phyloP scores from a whole-genome alignment of 2,888 invertebrate species.

The Ephialtes manifestator region DNA sequence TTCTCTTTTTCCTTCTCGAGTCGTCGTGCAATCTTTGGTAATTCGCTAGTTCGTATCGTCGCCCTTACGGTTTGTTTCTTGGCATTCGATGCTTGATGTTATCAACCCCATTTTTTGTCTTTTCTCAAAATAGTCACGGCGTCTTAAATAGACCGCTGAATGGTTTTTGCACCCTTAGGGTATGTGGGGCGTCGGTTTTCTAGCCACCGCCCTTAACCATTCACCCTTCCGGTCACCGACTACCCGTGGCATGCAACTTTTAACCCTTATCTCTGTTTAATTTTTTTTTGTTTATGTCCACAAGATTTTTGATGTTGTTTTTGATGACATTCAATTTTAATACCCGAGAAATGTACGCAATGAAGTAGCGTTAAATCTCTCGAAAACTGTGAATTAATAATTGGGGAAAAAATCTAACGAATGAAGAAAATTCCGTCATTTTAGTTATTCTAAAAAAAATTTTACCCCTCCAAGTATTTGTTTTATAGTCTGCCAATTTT shows the following conservation, averaged over 20 bases:
- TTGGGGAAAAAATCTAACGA: too few species aligned
- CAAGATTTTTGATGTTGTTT: too few species aligned
- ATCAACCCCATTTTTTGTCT: neutral
- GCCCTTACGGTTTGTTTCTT: neutral
- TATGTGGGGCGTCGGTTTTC: neutral
- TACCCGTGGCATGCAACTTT: neutral
- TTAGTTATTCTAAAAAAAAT: too few species aligned
- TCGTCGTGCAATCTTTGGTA: neutral
- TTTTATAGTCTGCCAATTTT: too few species aligned
- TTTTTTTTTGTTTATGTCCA: too few species aligned
- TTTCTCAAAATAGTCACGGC: neutral
- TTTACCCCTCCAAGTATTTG: too few species aligned
- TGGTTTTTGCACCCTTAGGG: neutral
- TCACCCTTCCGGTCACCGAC: conserved; percentile 24
- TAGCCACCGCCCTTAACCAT: conserved; percentile 36
- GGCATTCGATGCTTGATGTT: neutral
- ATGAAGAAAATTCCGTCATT: too few species aligned
- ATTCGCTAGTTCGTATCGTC: neutral
- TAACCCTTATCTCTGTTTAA: too few species aligned
- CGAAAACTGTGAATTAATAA: too few species aligned
- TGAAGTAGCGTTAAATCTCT: too few species aligned
- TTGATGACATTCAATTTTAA: too few species aligned
- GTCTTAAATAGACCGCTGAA: neutral
- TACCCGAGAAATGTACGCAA: too few species aligned
- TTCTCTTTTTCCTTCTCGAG: conserved; percentile 5